Evolutionary conservation across 1,140 invertebrate species (phyloP).

Genomic region (Xylocopa sonorina): DNA sequence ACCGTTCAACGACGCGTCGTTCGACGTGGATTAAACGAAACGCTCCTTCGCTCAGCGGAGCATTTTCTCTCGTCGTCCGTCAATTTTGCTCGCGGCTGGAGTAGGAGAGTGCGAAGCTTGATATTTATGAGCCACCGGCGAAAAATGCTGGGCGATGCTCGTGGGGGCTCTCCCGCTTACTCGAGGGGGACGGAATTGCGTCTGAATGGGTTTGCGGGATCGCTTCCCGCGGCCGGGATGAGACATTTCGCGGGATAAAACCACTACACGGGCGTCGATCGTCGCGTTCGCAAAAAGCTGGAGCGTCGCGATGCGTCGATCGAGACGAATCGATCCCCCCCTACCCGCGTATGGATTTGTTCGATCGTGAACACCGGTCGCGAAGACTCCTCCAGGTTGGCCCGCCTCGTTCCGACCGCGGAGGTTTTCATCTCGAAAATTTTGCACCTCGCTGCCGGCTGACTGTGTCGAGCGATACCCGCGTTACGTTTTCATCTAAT

Average conservation of each 20-base stretch:
- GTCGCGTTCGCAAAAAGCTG: not conserved
- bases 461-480: not conserved
- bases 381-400: too few species aligned
- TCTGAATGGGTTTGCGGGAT: slow-evolving; percentile 26
- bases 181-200: slow-evolving; percentile 3
- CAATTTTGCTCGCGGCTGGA: not conserved
- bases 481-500: not conserved
- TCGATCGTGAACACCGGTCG: too few species aligned
- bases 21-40: not conserved
- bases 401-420: not conserved
- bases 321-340: slow-evolving; percentile 40
- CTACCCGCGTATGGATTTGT: too few species aligned
- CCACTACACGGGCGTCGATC: slow-evolving; percentile 11
- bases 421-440: not conserved
- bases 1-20: not conserved
- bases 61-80: not conserved
- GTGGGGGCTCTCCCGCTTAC: slow-evolving; percentile 8
- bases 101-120: not conserved
- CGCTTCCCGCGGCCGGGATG: slow-evolving; percentile 13
- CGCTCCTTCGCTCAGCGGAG: too few species aligned
- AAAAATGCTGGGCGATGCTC: slow-evolving; percentile 51
- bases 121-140: slow-evolving; percentile 56
- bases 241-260: slow-evolving; percentile 25
- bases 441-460: not conserved
- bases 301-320: not conserved